Evolutionary conservation across 1,140 invertebrate genomes (phyloP), one percentile per base, ranked within the genome.

Genomic region (Protaetia brevitarsis): DNA sequence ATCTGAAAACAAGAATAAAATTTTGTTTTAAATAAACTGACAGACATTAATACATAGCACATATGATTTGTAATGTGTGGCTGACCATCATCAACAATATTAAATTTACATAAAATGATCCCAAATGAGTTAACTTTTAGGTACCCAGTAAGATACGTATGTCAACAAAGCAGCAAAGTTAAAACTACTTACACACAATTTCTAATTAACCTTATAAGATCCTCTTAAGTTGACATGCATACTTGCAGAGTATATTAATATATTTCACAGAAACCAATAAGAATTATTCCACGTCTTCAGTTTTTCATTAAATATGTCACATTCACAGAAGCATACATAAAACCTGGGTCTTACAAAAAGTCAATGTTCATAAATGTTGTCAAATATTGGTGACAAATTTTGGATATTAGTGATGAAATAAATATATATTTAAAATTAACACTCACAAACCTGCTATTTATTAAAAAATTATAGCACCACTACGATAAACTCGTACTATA

Each of bases 1-100:
- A 66, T 66, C 65, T 66, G 59, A 16, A 66, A 66, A 41, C 34
- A 57, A 66, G 37, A 57, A 58, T 60, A 41, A 41, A 65, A 36
- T 65, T 65, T 58, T 57, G 27, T 61, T 60, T 66, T 37, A 58
- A 66, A 62, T 62, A 62, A 62, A 62, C 57, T 29, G 26, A 59
- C 57, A 59, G 26, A 59, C 30, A n/a, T n/a, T n/a, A n/a, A n/a
- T 28, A 59, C 57, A 59, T 5, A 51, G 41, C 41, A 51, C 41
- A 51, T 51, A 51, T 51, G 41, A 51, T 51, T 51, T 51, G 13
- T 19, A 19, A 8, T 51, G n/a, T 51, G 41, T 51, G 19, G 13
- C 21, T 21, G 19, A 59, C 57, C 27, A 31, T 29, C 26, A 59
- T 16, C 57, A 29, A 29, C 16, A 28, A n/a, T 28, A 28, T 59